Conservation (phyloP, 2,797 vertebrate species). For the Psittacula derbiana region DNA sequence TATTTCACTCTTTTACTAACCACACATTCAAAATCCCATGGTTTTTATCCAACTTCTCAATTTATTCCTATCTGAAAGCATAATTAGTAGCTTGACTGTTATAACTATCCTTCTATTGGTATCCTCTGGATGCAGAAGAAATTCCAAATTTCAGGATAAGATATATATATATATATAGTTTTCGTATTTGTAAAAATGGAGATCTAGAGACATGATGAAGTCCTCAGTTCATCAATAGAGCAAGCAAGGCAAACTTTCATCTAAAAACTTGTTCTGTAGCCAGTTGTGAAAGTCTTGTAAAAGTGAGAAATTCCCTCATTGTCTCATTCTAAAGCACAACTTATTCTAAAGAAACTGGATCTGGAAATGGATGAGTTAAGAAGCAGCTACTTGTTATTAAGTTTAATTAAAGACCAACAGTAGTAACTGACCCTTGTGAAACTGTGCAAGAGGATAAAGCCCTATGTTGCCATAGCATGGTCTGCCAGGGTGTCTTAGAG, state of each 20-base stretch:
- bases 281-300: not conserved
- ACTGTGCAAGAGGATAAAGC: not conserved
- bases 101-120: not conserved
- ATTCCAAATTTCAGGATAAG: not conserved
- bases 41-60: constrained; percentile 27
- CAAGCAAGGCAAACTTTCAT: not conserved
- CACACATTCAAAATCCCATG: constrained; percentile 55
- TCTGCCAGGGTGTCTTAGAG: not conserved
- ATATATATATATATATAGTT: not conserved
- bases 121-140: not conserved
- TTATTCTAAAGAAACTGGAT: not conserved
- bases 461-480: not conserved
- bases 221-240: not conserved
- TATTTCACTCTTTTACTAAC: constrained; percentile 34
- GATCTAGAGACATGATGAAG: not conserved
- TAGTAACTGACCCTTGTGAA: not conserved
- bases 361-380: not conserved
- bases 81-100: constrained; percentile 43
- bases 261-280: not conserved
- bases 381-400: not conserved
- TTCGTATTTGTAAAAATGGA: not conserved
- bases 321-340: not conserved
- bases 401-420: not conserved
- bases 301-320: not conserved
- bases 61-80: constrained; percentile 38